Conservation (phyloP, 2,888 invertebrate species). For the Hydraecia micacea region DNA sequence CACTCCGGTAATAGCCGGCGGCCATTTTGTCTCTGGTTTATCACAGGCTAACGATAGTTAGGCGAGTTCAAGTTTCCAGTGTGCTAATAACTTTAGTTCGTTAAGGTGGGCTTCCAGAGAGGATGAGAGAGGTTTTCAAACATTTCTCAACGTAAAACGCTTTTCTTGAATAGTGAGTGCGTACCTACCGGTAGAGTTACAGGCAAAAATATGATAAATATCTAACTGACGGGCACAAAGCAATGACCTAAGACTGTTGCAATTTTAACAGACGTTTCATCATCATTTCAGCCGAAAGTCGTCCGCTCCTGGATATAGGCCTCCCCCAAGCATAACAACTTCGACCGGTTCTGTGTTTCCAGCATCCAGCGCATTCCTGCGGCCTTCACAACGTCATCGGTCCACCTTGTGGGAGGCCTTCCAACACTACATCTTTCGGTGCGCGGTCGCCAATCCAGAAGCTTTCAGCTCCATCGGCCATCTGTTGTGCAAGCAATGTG, state of each 20-base stretch:
- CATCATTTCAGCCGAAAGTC: no score
- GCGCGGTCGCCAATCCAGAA: no score
- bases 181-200: background rate
- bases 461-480: no score
- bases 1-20: background rate
- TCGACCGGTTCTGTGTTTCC: no score
- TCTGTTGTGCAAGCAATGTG: no score
- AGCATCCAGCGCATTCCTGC: no score
- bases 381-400: no score
- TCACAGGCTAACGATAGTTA: conserved; percentile 20
- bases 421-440: no score
- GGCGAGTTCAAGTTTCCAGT: background rate
- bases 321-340: no score
- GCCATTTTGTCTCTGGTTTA: conserved; percentile 51
- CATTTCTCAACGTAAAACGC: no score
- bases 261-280: background rate
- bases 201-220: background rate
- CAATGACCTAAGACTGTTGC: background rate
- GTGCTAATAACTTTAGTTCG: conserved; percentile 26
- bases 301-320: no score
- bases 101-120: conserved; percentile 8
- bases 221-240: background rate
- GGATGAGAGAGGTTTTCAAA: background rate
- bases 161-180: background rate
- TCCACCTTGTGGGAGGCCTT: no score